phyloP scores from a whole-genome alignment of 2,113 vertebrate genomes.

The Hymenochirus boettgeri region DNA sequence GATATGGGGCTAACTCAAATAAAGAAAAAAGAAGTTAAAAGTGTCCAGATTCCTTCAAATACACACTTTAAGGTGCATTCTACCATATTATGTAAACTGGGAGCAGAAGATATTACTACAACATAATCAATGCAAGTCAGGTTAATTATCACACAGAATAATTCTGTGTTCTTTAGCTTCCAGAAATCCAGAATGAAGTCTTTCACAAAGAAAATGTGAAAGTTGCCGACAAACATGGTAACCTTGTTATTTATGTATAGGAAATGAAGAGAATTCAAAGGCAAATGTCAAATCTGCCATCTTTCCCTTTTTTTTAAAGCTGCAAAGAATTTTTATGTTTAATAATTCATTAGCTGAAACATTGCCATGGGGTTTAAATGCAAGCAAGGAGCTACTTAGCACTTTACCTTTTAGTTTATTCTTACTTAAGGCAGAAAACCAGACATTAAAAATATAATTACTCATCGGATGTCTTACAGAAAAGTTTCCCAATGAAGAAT shows the following conservation, averaged over 20 bases:
- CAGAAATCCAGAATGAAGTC: slow-evolving; percentile 23
- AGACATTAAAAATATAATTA: slow-evolving; percentile 31
- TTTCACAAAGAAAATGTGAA: slow-evolving; percentile 27
- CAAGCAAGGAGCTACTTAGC: slow-evolving; percentile 14
- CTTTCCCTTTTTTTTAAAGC: slow-evolving; percentile 18
- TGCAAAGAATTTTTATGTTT: slow-evolving; percentile 22
- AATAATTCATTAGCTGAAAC: slow-evolving; percentile 36
- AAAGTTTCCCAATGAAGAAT: neutral
- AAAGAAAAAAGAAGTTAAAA: too few species aligned
- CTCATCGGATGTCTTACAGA: slow-evolving; percentile 23
- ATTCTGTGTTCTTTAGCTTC: neutral
- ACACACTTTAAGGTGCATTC: too few species aligned
- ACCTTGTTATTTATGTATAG: slow-evolving; percentile 42
- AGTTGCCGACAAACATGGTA: slow-evolving; percentile 31
- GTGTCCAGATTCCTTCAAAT: too few species aligned
- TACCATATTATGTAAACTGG: too few species aligned
- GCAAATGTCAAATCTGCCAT: slow-evolving; percentile 36
- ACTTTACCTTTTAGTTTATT: slow-evolving; percentile 34
- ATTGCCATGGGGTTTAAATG: slow-evolving; percentile 34
- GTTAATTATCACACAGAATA: too few species aligned
- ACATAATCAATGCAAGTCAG: too few species aligned
- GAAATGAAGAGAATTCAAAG: slow-evolving; percentile 15
- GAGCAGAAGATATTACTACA: too few species aligned
- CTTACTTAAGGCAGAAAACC: slow-evolving; percentile 30
- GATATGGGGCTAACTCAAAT: too few species aligned